Base-by-base conservation (phyloP, 2,888 invertebrate genomes). In the Hermaeophaga mercurialis region DNA sequence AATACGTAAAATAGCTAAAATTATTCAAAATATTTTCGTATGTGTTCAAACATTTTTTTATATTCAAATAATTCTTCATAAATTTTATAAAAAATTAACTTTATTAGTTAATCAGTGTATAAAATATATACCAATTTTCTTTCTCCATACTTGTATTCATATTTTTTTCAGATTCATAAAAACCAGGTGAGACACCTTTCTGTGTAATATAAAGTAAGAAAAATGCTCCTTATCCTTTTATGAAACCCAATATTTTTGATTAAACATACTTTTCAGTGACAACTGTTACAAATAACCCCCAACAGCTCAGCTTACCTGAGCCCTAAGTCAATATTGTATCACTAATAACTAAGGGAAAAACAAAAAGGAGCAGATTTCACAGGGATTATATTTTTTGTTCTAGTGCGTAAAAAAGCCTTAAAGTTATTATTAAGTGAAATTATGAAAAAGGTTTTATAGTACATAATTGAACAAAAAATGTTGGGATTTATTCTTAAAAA, bases 261-360 rank as follows among this genome's bases (percentile, higher is more conserved):
- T 19, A 52, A 34, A 44, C 43, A 24, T 31, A 28, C 34, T 52
- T 34, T 24, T 11, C 52, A 34, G 52, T 52, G 52, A 52, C 52
- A 44, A 52, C 52, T 43, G 52, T 52, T 43, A 52, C 52, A 52
- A 52, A 52, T 39, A 34, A 43, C 38, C 38, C 15, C 15, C 18
- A 38, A 28, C 11, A 12, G 48, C 38, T 48, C 48, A 39, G 14
- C 26, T 50, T 50, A 50, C 50, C 50, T 50, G 50, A 24, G 18
- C 41, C 52, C 52, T 52, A 52, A 43, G 44, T 52, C 33, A 52
- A 52, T 52, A 52, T 52, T 52, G 52, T 52, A 34, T 33, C 43
- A 34, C 52, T 52, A 52, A 52, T 52, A 52, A 52, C 43, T 15
- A 8, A 48, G 38, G 48, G 28, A 48, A 39, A 48, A 48, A 48